Percentiles rank a stretch among this genome's conserved stretches.
Evolutionary conservation across 1,140 invertebrate species (phyloP).

Genomic region (Drosophila nikananu): DNA sequence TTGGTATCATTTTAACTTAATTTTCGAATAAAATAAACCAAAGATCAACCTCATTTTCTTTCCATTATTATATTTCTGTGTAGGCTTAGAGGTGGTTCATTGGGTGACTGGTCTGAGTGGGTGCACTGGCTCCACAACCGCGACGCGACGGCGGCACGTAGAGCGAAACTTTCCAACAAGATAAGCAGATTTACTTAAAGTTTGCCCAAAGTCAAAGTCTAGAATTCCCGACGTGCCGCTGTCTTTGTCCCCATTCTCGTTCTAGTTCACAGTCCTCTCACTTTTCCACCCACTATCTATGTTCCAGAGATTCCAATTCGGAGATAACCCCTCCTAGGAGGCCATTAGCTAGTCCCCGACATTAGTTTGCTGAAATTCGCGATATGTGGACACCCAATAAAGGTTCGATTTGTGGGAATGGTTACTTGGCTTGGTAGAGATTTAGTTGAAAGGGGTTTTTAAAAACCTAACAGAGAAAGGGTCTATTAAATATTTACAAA

Average conservation of each 20-base stretch:
- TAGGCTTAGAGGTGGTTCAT: neutral
- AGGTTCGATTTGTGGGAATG: slow-evolving; percentile 3
- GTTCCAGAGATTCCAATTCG: slow-evolving; percentile 40
- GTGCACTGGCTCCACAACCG: slow-evolving; percentile 31
- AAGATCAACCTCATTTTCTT: neutral
- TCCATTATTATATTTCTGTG: neutral
- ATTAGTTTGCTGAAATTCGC: slow-evolving; percentile 45
- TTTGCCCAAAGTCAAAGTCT: slow-evolving; percentile 67
- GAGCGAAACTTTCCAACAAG: slow-evolving; percentile 70
- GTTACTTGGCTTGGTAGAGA: neutral
- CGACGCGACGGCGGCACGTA: slow-evolving; percentile 74
- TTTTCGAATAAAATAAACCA: neutral
- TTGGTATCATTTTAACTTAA: fast-evolving
- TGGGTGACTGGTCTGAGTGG: neutral
- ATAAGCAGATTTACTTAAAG: slow-evolving; percentile 83
- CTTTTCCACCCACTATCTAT: slow-evolving; percentile 22
- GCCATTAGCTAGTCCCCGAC: slow-evolving; percentile 16
- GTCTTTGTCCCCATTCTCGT: slow-evolving; percentile 16
- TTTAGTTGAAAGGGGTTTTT: too few species aligned
- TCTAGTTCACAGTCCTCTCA: neutral
- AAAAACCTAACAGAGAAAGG: neutral
- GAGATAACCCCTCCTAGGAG: slow-evolving; percentile 37
- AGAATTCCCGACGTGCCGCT: slow-evolving; percentile 66
- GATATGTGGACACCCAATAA: slow-evolving; percentile 40
- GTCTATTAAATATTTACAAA: neutral